Conservation (phyloP, 2,888 invertebrate species). For the Parnassius orleans region DNA sequence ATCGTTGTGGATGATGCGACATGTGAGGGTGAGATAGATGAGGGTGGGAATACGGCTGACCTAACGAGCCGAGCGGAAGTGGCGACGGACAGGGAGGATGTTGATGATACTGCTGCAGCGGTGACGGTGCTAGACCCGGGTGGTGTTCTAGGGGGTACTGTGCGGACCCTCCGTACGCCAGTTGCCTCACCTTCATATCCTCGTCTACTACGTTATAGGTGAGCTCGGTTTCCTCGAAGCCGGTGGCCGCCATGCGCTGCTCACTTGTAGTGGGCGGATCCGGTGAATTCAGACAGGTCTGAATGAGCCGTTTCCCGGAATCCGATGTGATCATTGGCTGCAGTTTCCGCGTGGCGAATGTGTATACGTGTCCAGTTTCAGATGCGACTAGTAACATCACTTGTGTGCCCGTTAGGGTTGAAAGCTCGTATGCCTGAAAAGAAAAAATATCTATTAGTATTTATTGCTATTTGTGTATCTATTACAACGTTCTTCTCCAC, state of each 20-base stretch:
- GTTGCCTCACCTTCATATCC: constrained; percentile 98
- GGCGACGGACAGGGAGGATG: constrained; percentile 89
- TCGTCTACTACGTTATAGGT: constrained; percentile 97
- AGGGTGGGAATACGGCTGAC: constrained; percentile 76
- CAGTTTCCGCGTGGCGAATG: constrained; percentile 98
- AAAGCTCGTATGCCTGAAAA: constrained; percentile 98
- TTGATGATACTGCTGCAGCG: constrained; percentile 86
- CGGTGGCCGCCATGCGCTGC: constrained; percentile 98
- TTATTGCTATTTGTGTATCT: background rate
- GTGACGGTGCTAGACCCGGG: constrained; percentile 83
- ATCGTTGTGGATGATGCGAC: constrained; percentile 91
- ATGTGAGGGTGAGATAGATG: constrained; percentile 85
- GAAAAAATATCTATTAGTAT: constrained; percentile 4
- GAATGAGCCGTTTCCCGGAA: constrained; percentile 98
- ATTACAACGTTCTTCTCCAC: no score
- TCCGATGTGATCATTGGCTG: constrained; percentile 99
- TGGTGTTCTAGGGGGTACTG: constrained; percentile 86
- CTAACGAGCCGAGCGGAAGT: constrained; percentile 81
- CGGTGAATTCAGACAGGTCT: constrained; percentile 98
- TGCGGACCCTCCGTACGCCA: constrained; percentile 91
- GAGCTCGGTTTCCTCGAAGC: constrained; percentile 99
- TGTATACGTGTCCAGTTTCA: constrained; percentile 99
- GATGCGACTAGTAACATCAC: constrained; percentile 99
- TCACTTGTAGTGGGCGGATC: constrained; percentile 93
- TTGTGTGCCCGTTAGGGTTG: constrained; percentile 99